Conservation (phyloP, 1,140 invertebrate species). For the Brachionus manjavacas region DNA sequence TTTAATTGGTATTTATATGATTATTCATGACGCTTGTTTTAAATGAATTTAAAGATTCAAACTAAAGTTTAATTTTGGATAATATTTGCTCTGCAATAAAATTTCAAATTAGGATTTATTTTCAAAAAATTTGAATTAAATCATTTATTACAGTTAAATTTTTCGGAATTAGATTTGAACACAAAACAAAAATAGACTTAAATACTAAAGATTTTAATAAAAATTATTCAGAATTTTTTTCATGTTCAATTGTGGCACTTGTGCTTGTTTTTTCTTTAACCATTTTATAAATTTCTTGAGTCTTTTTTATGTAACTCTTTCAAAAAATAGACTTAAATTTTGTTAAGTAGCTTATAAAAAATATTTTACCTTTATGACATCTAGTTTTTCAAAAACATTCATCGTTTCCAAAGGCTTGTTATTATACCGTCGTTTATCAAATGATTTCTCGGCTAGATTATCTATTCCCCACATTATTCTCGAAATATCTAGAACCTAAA, state of each 20-base stretch:
- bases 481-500: constrained; percentile 6
- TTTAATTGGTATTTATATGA: neutral
- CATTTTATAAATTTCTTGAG: neutral
- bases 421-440: neutral
- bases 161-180: neutral
- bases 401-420: constrained; percentile 33
- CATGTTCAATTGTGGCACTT: neutral
- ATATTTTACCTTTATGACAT: neutral
- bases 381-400: constrained; percentile 5
- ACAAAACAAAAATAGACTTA: neutral
- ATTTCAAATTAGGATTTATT: neutral
- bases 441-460: constrained; percentile 32
- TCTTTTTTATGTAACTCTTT: neutral
- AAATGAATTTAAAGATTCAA: neutral
- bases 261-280: neutral
- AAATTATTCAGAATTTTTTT: neutral
- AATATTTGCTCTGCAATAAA: neutral
- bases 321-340: neutral
- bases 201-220: neutral
- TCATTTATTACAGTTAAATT: neutral
- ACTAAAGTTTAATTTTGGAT: neutral
- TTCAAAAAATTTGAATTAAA: no score
- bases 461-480: constrained; percentile 39
- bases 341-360: no score
- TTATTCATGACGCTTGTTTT: neutral